These are phyloP conservation scores for Gryon sp. DNA, from an alignment of 1,140 invertebrate genomes.

Conservation along the genomic window DNA sequence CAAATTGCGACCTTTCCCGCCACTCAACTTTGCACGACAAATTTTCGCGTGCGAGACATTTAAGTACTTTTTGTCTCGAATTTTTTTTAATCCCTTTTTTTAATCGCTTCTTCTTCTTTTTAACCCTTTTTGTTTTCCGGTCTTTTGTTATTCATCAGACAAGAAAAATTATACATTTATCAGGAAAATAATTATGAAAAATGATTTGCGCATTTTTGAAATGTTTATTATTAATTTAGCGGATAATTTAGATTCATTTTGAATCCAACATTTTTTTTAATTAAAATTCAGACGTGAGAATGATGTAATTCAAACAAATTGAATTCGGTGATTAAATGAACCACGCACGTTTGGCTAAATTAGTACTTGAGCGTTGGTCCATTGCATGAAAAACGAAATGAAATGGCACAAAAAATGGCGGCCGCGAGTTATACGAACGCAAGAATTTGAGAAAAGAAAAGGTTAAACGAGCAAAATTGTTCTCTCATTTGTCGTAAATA, in stretches of 20 bases:
- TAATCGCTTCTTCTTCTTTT: too few species aligned
- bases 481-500: constrained; percentile 46
- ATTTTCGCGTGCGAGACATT: constrained; percentile 13
- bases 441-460: too few species aligned
- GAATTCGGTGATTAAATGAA: constrained; percentile 40
- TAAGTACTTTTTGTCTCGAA: not conserved
- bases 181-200: too few species aligned
- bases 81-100: not conserved
- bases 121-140: too few species aligned
- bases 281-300: too few species aligned
- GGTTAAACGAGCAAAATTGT: constrained; percentile 23
- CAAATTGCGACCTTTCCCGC: constrained; percentile 29
- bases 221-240: too few species aligned
- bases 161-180: too few species aligned
- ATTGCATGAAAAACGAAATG: constrained; percentile 20
- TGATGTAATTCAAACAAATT: constrained; percentile 41
- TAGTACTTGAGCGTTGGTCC: constrained; percentile 25
- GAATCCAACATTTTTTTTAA: too few species aligned
- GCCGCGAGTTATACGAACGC: constrained; percentile 13
- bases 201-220: too few species aligned
- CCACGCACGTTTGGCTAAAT: constrained; percentile 40
- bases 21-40: constrained; percentile 1
- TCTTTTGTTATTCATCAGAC: too few species aligned
- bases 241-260: too few species aligned
- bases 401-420: constrained; percentile 17